phyloP scores from a whole-genome alignment of 2,888 invertebrate species.

The Anoncus sp. region DNA sequence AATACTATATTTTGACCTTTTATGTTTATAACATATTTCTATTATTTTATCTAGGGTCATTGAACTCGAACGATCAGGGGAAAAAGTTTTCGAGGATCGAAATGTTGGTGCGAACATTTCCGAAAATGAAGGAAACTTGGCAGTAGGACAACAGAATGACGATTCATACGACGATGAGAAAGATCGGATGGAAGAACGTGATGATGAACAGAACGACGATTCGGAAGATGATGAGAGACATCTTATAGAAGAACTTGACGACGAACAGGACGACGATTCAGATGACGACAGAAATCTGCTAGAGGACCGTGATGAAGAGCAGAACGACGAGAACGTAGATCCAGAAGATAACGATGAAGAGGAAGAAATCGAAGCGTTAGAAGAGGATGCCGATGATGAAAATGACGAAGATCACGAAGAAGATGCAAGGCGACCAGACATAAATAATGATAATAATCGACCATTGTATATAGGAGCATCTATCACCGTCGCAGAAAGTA shows the following conservation, averaged over 20 bases:
- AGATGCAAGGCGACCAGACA: conserved; percentile 4
- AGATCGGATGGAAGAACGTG: neutral
- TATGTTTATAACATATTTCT: conserved; percentile 7
- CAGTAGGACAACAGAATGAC: neutral
- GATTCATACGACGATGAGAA: no score
- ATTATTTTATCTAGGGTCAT: conserved; percentile 29
- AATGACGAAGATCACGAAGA: neutral
- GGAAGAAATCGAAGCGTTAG: conserved; percentile 24
- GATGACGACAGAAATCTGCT: no score
- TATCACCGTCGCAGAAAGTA: conserved; percentile 59
- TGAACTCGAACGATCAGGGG: conserved; percentile 9
- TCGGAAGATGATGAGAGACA: conserved; percentile 17
- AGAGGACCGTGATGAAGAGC: no score
- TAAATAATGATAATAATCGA: conserved; percentile 39
- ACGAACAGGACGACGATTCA: no score
- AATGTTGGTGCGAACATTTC: neutral
- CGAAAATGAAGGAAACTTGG: conserved; percentile 27
- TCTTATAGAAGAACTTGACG: no score
- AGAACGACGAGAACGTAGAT: neutral
- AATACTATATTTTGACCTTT: neutral
- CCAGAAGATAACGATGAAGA: conserved; percentile 18
- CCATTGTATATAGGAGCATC: conserved; percentile 56
- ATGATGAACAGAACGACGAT: conserved; percentile 20
- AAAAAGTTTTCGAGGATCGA: neutral
- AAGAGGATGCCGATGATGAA: conserved; percentile 23